A percentile compares a stretch with the other conserved stretches of the same genome.
Evolutionary conservation across 2,797 vertebrate genomes (phyloP).

Genomic region (Scolopax bukidnonensis): DNA sequence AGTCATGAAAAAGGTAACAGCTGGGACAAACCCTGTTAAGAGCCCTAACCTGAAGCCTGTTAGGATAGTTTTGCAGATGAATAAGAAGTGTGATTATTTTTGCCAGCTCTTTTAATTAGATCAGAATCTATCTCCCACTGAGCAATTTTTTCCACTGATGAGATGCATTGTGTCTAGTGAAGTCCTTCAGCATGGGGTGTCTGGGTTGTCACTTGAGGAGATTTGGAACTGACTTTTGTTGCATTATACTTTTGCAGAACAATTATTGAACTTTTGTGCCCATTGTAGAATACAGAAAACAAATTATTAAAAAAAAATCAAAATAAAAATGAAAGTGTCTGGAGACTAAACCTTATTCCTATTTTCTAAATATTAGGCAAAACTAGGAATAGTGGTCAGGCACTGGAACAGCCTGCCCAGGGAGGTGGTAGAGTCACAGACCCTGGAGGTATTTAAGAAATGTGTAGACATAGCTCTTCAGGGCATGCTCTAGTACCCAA

Average conservation of each 20-base stretch:
- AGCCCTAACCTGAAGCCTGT: background rate
- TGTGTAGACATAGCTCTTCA: no score
- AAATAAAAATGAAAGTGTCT: background rate
- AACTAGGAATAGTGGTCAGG: background rate
- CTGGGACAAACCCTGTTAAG: background rate
- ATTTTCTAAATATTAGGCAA: background rate
- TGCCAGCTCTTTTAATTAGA: background rate
- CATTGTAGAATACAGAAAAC: background rate
- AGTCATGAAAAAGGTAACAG: constrained; percentile 8
- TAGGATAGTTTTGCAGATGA: background rate
- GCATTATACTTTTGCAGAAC: background rate
- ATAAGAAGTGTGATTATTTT: no score
- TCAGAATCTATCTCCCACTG: background rate
- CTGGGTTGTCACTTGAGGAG: background rate
- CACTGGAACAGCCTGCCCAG: no score
- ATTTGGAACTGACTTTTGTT: background rate
- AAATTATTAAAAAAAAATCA: background rate
- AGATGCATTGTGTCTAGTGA: background rate
- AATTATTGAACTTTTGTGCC: background rate
- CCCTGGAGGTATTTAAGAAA: no score
- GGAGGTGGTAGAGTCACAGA: no score
- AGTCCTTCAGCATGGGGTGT: background rate
- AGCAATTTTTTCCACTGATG: background rate
- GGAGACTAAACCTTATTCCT: background rate
- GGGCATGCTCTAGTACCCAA: no score